phyloP scores from a whole-genome alignment of 2,797 vertebrate genomes.

The Falco biarmicus region DNA sequence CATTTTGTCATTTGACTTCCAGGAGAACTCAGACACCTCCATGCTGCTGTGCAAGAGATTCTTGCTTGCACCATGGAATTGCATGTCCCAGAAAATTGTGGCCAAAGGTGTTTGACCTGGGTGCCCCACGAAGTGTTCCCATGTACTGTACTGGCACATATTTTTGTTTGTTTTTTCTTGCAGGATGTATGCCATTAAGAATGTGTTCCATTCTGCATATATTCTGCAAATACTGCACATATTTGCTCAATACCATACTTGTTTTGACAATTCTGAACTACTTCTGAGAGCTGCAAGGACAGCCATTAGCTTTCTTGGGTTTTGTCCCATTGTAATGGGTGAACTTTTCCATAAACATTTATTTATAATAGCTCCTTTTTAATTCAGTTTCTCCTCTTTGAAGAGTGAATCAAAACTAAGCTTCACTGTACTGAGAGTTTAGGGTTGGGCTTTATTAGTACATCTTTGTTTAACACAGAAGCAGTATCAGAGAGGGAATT shows the following conservation, averaged over 20 bases:
- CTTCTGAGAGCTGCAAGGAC: neutral
- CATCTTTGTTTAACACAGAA: neutral
- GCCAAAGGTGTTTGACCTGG: neutral
- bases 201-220: neutral
- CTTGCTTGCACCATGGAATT: neutral
- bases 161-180: neutral
- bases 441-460: too few species aligned
- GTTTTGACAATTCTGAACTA: neutral
- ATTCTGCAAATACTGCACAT: neutral
- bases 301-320: neutral
- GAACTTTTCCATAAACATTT: neutral
- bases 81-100: neutral
- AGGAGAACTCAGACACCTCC: neutral
- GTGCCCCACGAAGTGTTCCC: neutral
- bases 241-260: neutral
- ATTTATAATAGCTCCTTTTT: neutral
- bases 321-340: neutral
- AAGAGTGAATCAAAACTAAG: neutral
- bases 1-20: neutral
- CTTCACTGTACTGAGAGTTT: neutral
- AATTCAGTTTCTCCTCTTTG: neutral
- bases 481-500: neutral
- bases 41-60: neutral
- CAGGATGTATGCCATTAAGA: neutral
- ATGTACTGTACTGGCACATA: neutral